phyloP scores from a whole-genome alignment of 2,888 invertebrate species.

The Brenthis hecate region DNA sequence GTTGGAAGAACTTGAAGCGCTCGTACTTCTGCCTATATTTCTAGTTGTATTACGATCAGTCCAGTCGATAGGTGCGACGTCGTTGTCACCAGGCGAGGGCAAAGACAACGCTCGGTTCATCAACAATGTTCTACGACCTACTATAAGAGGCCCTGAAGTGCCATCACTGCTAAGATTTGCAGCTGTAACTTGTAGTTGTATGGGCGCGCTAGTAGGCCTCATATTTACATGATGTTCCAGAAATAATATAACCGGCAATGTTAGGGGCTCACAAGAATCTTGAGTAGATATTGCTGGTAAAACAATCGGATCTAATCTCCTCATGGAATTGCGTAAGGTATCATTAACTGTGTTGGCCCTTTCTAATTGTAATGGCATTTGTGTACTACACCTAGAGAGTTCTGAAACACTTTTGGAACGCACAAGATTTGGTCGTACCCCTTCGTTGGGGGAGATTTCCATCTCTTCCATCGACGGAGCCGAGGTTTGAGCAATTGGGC shows the following conservation, averaged over 20 bases:
- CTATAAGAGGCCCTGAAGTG: constrained; percentile 70
- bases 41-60: constrained; percentile 64
- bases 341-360: constrained; percentile 63
- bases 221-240: constrained; percentile 74
- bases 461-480: constrained; percentile 52
- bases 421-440: constrained; percentile 52
- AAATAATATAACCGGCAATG: constrained; percentile 74
- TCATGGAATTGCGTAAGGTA: constrained; percentile 71
- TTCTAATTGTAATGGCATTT: constrained; percentile 56
- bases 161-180: constrained; percentile 72
- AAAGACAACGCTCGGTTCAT: constrained; percentile 73
- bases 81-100: constrained; percentile 73
- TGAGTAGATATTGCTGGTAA: constrained; percentile 66
- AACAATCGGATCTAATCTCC: constrained; percentile 72
- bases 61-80: constrained; percentile 68
- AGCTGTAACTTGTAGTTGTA: constrained; percentile 75
- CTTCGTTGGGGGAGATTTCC: constrained; percentile 50
- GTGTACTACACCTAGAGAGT: constrained; percentile 57
- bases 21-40: constrained; percentile 66
- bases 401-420: constrained; percentile 75
- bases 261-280: constrained; percentile 65
- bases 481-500: constrained; percentile 50
- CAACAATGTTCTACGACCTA: constrained; percentile 68
- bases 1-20: constrained; percentile 69
- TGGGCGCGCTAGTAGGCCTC: constrained; percentile 74